Base-by-base conservation (phyloP, 2,888 invertebrate genomes). In the Drosophila longiperda region DNA sequence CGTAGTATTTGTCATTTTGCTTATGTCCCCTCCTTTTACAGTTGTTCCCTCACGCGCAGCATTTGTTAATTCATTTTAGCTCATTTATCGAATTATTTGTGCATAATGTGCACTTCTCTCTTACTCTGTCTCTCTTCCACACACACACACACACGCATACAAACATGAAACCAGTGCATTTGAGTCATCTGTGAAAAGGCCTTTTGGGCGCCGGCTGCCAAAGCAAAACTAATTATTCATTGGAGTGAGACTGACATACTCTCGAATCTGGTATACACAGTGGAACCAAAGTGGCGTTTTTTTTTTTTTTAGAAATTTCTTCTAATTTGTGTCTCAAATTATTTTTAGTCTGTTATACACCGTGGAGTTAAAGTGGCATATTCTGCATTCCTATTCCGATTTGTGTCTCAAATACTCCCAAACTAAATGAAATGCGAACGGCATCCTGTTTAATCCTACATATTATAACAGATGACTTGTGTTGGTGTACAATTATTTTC, bases 351-450 rank as follows among this genome's bases (percentile, higher is more conserved):
- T 77, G 40, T 55, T 63, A 50, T 53, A 57, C 12, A 15, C 34
- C 8, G 7, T 54, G 83, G 85, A 83, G 87, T 66, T 58, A 79
- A 87, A 86, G 83, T 86, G 80, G 75, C 80, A 78, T 78, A 70
- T 50, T 77, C 58, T 40, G 20, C 50, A 33, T 9, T n/a, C 17
- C 26, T 12, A 54, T 38, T n/a, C 9, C 36, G 53, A 67, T 66
- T 52, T 77, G 68, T 87, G 83, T 87, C 83, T 87, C 80, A 82
- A 78, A 78, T 50, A 32, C 83, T 89, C 83, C 82, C 2, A 82
- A n/a, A 69, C 8, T 5, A 78, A 68, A 0, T 0, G 0, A 49
- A n/a, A 58, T 50, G 50, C 75, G 69, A 72, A 79, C 67, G 75
- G 76, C 80, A 80, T 76, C 63, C 74, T 82, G 78, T 65, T 60